Evolutionary conservation across 2,888 invertebrate genomes (phyloP).

Genomic region (Smittia sp.): DNA sequence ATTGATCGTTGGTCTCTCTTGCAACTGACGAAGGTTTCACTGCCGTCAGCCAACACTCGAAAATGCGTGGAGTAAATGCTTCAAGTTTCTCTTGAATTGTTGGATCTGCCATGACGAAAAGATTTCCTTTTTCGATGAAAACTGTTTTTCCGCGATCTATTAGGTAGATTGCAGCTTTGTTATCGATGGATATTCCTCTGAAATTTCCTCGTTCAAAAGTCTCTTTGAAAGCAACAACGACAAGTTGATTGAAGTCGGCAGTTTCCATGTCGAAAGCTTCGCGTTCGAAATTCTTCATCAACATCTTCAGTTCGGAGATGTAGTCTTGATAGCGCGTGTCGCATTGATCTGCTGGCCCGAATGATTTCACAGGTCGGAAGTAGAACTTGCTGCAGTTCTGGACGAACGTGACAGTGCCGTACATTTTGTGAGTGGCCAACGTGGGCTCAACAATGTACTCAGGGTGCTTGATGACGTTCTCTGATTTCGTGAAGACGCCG

Average conservation of each 20-base stretch:
- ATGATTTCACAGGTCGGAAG: constrained; percentile 47
- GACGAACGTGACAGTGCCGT: constrained; percentile 54
- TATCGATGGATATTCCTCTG: neutral
- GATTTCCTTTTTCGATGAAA: neutral
- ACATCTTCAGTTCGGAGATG: constrained; percentile 27
- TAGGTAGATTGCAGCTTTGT: constrained; percentile 61
- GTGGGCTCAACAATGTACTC: constrained; percentile 61
- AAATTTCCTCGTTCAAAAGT: too few relatives aligned
- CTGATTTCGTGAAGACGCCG: constrained; percentile 48
- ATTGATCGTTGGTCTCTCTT: constrained; percentile 58
- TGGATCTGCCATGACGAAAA: constrained; percentile 52
- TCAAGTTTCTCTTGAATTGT: neutral
- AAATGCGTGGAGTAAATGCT: constrained; percentile 60
- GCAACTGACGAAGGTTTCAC: constrained; percentile 65
- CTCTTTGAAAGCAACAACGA: too few relatives aligned
- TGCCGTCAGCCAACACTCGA: constrained; percentile 69
- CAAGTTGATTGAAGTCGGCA: too few relatives aligned
- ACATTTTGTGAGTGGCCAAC: constrained; percentile 54
- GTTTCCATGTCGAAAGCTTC: too few relatives aligned
- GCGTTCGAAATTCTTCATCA: too few relatives aligned
- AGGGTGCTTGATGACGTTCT: constrained; percentile 49
- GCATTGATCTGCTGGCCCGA: too few relatives aligned
- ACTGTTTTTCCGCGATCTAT: constrained; percentile 72
- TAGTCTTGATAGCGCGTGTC: too few relatives aligned
- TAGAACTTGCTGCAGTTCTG: constrained; percentile 50